Evolutionary conservation across 2,113 vertebrate genomes (phyloP).

Genomic region (Rhinoderma darwinii): DNA sequence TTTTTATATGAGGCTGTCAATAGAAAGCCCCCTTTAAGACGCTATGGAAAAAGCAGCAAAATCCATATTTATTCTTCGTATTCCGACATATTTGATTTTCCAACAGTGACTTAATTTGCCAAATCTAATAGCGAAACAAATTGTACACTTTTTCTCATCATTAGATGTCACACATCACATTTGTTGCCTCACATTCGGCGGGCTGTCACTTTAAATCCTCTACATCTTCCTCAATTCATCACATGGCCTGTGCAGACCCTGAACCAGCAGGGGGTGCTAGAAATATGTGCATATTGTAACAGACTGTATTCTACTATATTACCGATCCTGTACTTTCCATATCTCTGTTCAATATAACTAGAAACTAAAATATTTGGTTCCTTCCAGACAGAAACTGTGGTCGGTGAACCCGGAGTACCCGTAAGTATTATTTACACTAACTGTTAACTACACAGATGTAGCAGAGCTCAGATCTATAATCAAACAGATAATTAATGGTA

Average conservation of each 20-base stretch:
- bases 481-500: neutral
- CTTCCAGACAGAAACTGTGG: constrained; percentile 23
- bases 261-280: neutral
- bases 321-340: neutral
- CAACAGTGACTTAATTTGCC: no score
- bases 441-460: neutral
- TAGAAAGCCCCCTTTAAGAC: no score
- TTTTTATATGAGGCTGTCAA: no score
- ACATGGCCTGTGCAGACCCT: neutral
- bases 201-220: neutral
- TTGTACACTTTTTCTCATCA: no score
- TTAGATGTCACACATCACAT: no score
- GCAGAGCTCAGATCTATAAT: neutral
- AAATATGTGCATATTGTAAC: no score
- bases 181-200: no score
- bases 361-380: neutral
- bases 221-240: neutral
- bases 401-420: constrained; percentile 16
- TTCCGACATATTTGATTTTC: no score
- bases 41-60: no score
- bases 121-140: no score
- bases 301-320: neutral
- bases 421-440: constrained; percentile 2
- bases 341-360: neutral
- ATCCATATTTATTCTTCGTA: no score